Evolutionary conservation across 1,140 invertebrate species (phyloP).

Genomic region (Caerostris darwini): DNA sequence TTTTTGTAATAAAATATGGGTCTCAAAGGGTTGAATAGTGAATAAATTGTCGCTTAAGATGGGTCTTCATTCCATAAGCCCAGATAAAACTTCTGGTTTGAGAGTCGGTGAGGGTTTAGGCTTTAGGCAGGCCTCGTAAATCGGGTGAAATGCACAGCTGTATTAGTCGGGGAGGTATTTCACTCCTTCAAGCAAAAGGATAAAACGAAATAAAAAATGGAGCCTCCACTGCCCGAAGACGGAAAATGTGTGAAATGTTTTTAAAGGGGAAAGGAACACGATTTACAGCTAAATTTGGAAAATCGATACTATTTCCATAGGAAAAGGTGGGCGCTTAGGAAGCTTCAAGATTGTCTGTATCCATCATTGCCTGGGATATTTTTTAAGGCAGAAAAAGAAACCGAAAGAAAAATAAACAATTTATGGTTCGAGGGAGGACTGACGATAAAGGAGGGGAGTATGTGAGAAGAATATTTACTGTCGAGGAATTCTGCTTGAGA

Average conservation of each 20-base stretch:
- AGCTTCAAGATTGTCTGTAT: conserved; percentile 56
- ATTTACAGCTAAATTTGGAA: conserved; percentile 63
- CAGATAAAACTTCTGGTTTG: conserved; percentile 5
- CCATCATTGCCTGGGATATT: conserved; percentile 55
- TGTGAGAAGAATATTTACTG: conserved; percentile 38
- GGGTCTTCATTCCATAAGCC: not conserved
- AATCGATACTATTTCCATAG: conserved; percentile 62
- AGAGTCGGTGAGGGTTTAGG: conserved; percentile 18
- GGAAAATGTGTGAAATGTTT: conserved; percentile 62
- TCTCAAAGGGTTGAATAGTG: not conserved
- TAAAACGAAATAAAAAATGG: conserved; percentile 18
- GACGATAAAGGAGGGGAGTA: conserved; percentile 1
- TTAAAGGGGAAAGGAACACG: conserved; percentile 43
- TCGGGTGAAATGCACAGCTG: not conserved
- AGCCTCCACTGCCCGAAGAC: conserved; percentile 19
- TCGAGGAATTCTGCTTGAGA: not conserved
- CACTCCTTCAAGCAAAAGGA: conserved; percentile 3
- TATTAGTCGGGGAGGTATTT: conserved; percentile 31
- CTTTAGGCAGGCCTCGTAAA: conserved; percentile 13
- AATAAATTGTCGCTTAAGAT: not conserved
- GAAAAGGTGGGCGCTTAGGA: conserved; percentile 25
- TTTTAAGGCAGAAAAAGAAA: conserved; percentile 24
- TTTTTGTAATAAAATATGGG: too few relatives aligned
- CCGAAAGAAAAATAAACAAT: conserved; percentile 56
- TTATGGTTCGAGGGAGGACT: conserved; percentile 44